These are phyloP conservation scores for Agrilus planipennis DNA, from an alignment of 1,140 invertebrate species.

Conservation along the genomic window DNA sequence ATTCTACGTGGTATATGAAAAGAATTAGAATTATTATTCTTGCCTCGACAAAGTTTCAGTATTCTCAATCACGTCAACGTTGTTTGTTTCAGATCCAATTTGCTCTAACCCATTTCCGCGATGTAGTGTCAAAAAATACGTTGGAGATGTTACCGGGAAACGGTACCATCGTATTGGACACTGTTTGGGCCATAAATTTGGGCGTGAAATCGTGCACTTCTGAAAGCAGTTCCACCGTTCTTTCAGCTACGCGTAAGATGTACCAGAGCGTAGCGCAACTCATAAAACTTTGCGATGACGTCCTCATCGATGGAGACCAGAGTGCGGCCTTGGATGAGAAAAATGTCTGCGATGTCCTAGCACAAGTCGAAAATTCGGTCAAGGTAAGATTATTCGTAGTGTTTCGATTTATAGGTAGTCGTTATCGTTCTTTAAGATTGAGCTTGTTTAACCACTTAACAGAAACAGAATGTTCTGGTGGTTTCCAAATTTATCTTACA, in stretches of 20 bases:
- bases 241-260: conserved; percentile 72
- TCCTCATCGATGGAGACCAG: conserved; percentile 60
- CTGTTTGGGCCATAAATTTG: conserved; percentile 77
- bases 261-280: conserved; percentile 77
- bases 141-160: conserved; percentile 86
- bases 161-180: conserved; percentile 83
- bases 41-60: too few relatives aligned
- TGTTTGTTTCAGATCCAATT: conserved; percentile 6
- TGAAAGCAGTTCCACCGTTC: conserved; percentile 34
- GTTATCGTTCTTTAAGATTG: too few relatives aligned
- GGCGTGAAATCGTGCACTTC: conserved; percentile 34
- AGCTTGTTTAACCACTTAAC: too few relatives aligned
- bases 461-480: too few relatives aligned
- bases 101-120: conserved; percentile 47
- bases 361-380: conserved; percentile 65
- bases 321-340: conserved; percentile 50
- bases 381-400: too few relatives aligned
- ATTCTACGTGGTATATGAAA: too few relatives aligned
- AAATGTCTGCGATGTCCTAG: conserved; percentile 67
- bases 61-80: too few relatives aligned
- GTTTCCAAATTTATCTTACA: too few relatives aligned
- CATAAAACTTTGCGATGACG: conserved; percentile 81
- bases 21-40: too few relatives aligned
- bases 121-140: conserved; percentile 84
- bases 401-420: too few relatives aligned